Conservation (phyloP, 2,888 invertebrate species). For the Drosophila limbata region DNA sequence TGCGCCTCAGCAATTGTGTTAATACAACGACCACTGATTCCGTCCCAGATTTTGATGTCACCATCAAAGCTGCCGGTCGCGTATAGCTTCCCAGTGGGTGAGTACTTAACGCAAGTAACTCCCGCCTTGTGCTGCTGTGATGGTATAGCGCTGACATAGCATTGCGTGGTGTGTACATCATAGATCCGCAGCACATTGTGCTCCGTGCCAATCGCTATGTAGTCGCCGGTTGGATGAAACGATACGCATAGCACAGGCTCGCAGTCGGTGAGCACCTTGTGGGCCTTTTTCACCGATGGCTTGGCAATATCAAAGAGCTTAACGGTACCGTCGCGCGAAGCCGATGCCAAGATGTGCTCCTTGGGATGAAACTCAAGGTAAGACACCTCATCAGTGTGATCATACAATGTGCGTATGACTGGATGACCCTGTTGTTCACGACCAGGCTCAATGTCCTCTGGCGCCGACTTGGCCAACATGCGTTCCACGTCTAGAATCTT, state of each 20-base stretch:
- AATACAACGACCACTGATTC: constrained; percentile 95
- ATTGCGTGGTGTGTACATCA: constrained; percentile 97
- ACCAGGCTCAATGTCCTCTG: constrained; percentile 93
- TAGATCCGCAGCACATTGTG: constrained; percentile 96
- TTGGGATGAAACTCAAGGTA: constrained; percentile 98
- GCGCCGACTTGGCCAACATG: constrained; percentile 99
- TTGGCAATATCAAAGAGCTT: constrained; percentile 99
- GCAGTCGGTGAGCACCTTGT: constrained; percentile 97
- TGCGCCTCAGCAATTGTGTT: constrained; percentile 97
- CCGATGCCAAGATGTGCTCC: constrained; percentile 97
- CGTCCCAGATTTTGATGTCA: constrained; percentile 98
- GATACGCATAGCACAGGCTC: constrained; percentile 95
- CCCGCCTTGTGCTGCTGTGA: constrained; percentile 92
- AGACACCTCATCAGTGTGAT: constrained; percentile 99
- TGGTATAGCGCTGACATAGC: constrained; percentile 96
- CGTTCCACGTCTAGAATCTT: constrained; percentile 99
- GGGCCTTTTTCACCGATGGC: constrained; percentile 99
- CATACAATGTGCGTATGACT: constrained; percentile 96
- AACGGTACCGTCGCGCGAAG: constrained; percentile 96
- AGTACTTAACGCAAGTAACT: constrained; percentile 91
- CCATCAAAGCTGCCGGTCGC: constrained; percentile 97
- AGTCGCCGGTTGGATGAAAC: constrained; percentile 98
- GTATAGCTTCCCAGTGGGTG: constrained; percentile 86
- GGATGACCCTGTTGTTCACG: constrained; percentile 97
- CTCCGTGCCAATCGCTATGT: constrained; percentile 95